phyloP scores from a whole-genome alignment of 2,797 vertebrate genomes.

The Epinephelus awoara region DNA sequence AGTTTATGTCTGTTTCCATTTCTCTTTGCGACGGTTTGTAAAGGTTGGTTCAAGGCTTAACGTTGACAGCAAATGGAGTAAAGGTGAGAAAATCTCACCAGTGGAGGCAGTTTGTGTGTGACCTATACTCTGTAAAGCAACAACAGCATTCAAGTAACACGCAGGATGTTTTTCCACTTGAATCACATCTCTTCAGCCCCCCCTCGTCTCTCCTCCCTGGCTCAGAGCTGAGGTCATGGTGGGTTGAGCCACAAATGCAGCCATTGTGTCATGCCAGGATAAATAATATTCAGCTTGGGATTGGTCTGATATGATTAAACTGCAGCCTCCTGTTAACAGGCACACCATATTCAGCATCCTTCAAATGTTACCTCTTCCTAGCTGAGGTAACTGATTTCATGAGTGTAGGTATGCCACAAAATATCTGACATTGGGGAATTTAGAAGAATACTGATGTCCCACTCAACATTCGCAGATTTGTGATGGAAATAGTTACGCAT shows the following conservation, averaged over 20 bases:
- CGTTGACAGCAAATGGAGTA: background rate
- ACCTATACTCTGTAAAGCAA: conserved; percentile 23
- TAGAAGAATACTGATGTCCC: conserved; percentile 36
- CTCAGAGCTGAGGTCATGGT: conserved; percentile 14
- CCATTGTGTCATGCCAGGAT: conserved; percentile 42
- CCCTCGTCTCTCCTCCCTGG: background rate
- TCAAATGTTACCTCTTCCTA: conserved; percentile 40
- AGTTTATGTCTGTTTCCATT: background rate
- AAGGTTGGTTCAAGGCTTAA: conserved; percentile 25
- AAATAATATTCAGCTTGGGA: conserved; percentile 53
- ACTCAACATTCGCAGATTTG: conserved; percentile 28
- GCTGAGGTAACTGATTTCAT: conserved; percentile 59
- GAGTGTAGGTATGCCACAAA: conserved; percentile 13
- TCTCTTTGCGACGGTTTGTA: background rate
- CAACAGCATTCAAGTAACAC: background rate
- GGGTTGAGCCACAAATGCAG: conserved; percentile 44
- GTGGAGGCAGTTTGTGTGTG: background rate
- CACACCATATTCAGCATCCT: conserved; percentile 43
- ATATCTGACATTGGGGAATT: conserved; percentile 46
- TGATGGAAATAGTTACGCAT: conserved; percentile 9
- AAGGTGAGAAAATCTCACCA: background rate
- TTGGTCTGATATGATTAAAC: conserved; percentile 64
- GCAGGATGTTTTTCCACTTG: conserved; percentile 21
- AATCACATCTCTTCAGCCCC: conserved; percentile 7
- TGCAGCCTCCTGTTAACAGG: conserved; percentile 58